Evolutionary conservation across 2,797 vertebrate species (phyloP).

Genomic region (Neosalanx taihuensis): DNA sequence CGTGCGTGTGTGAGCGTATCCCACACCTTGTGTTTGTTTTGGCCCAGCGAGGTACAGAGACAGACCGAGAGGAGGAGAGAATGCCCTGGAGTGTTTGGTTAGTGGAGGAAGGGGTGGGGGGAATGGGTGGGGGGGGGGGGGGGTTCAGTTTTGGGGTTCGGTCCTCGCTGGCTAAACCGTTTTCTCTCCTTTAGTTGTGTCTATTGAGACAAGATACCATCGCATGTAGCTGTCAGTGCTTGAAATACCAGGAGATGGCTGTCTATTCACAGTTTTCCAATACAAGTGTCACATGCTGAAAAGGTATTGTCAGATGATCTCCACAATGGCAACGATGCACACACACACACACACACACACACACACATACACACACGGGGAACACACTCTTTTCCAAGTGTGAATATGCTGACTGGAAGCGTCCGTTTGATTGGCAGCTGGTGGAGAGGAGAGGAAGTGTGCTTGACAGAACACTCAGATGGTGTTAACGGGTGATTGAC

Average conservation of each 20-base stretch:
- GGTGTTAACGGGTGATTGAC: constrained; percentile 66
- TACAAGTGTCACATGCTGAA: no score
- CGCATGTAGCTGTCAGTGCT: constrained; percentile 39
- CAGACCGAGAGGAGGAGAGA: neutral
- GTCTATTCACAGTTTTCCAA: neutral
- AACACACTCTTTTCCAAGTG: neutral
- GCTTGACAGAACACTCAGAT: constrained; percentile 67
- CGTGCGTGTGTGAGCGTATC: neutral
- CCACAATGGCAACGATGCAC: no score
- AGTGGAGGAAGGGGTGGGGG: neutral
- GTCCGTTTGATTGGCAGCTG: constrained; percentile 62
- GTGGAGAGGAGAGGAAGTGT: constrained; percentile 66
- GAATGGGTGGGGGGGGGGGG: constrained; percentile 6
- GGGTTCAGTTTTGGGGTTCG: constrained; percentile 35
- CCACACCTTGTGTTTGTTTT: constrained; percentile 14
- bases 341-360: constrained; percentile 60
- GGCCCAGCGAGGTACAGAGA: constrained; percentile 9
- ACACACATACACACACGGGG: constrained; percentile 45
- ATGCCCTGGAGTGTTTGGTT: neutral
- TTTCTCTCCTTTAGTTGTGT: constrained; percentile 64
- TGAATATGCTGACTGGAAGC: constrained; percentile 21
- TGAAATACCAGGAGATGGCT: constrained; percentile 31
- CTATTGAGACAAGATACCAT: constrained; percentile 57
- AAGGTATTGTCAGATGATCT: no score
- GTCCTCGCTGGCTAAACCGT: constrained; percentile 59